Evolutionary conservation across 2,797 vertebrate species (phyloP).

Genomic region (Notolepis coatsorum): DNA sequence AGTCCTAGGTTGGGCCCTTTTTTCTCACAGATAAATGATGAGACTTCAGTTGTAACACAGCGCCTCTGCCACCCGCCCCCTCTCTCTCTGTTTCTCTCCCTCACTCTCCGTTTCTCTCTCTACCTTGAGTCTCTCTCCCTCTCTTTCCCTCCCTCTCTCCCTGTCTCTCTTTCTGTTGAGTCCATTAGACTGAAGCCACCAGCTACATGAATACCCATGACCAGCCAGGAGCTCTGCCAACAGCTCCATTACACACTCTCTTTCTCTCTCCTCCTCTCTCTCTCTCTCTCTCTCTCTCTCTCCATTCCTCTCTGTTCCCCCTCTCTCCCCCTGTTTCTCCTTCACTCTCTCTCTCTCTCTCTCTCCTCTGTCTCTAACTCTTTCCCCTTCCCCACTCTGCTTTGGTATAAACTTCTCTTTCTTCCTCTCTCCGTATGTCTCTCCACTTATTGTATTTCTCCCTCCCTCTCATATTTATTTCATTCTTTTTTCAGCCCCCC

Average conservation of each 20-base stretch:
- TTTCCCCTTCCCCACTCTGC: no score
- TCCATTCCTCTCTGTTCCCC: slow-evolving; percentile 6
- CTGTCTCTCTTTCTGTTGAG: slow-evolving; percentile 22
- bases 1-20: no score
- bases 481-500: slow-evolving; percentile 2
- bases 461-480: background rate
- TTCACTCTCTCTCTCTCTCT: slow-evolving; percentile 16
- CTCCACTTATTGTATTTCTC: background rate
- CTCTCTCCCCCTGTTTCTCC: no score
- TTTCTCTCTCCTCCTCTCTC: slow-evolving; percentile 26
- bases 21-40: no score
- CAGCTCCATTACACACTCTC: slow-evolving; percentile 60
- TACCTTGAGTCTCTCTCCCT: no score
- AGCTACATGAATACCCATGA: slow-evolving; percentile 65
- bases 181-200: slow-evolving; percentile 65
- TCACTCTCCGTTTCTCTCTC: no score
- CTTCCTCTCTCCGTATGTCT: background rate
- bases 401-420: no score
- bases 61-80: no score
- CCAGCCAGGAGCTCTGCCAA: slow-evolving; percentile 59
- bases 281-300: slow-evolving; percentile 15
- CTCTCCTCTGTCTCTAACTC: background rate
- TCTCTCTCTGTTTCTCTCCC: no score
- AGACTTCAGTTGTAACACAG: no score
- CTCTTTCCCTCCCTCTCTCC: slow-evolving; percentile 9